Conservation (phyloP, 1,140 invertebrate species). For the Helicorthomorpha holstii region DNA sequence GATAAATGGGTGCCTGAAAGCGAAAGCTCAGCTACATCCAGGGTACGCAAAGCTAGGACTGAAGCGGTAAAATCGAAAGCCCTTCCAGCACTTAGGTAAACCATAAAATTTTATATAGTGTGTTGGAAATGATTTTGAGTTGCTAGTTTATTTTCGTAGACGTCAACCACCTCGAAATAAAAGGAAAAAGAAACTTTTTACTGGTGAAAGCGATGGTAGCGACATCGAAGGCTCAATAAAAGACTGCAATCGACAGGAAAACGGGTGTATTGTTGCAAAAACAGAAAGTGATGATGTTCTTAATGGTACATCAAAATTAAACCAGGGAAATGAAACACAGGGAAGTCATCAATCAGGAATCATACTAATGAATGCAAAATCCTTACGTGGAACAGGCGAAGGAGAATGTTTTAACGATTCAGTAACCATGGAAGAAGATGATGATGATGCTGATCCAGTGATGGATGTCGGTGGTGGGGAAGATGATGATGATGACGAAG, state of each 20-base stretch:
- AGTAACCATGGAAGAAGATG: not conserved
- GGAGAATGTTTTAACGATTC: too few relatives aligned
- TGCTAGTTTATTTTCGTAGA: too few relatives aligned
- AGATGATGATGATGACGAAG: slow-evolving; percentile 4
- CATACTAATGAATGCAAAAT: not conserved
- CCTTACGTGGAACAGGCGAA: not conserved
- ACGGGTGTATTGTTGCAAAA: not conserved
- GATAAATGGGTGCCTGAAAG: too few relatives aligned
- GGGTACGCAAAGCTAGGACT: too few relatives aligned
- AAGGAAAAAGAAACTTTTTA: not conserved
- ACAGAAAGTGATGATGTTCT: not conserved
- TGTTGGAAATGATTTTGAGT: too few relatives aligned
- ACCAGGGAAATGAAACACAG: too few relatives aligned
- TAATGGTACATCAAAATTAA: not conserved
- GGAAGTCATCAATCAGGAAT: not conserved
- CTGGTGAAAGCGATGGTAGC: not conserved
- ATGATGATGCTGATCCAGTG: not conserved
- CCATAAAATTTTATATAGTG: too few relatives aligned
- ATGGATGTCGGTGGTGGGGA: not conserved
- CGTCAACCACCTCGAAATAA: not conserved
- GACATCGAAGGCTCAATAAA: not conserved
- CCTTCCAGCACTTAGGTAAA: too few relatives aligned
- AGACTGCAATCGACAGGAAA: not conserved
- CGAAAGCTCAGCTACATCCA: too few relatives aligned
- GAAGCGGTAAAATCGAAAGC: too few relatives aligned